Evolutionary conservation across 2,113 vertebrate species (phyloP).

Genomic region (Psettodes erumei): DNA sequence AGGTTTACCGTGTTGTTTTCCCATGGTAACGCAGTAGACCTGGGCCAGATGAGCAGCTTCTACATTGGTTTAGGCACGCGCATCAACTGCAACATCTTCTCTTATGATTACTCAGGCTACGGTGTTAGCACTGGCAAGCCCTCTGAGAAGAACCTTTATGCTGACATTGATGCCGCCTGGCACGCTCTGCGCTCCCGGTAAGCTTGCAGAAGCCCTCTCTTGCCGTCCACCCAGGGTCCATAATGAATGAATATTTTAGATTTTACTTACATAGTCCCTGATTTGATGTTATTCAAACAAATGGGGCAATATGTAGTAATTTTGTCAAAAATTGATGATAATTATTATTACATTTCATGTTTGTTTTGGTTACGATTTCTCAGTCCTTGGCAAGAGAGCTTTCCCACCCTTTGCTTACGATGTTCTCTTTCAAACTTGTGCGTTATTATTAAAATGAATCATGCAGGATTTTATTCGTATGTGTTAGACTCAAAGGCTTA

Average conservation of each 20-base stretch:
- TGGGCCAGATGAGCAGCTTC: constrained; percentile 99
- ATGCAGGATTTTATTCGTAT: background rate
- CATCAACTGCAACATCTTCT: constrained; percentile 99
- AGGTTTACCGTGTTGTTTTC: constrained; percentile 98
- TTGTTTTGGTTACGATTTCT: background rate
- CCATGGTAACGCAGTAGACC: constrained; percentile 95
- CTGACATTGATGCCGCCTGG: constrained; percentile 96
- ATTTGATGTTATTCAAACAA: background rate
- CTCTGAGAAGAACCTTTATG: constrained; percentile 96
- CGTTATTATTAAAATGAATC: constrained; percentile 3
- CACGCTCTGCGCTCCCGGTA: constrained; percentile 95
- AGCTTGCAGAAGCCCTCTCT: constrained; percentile 24
- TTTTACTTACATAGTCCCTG: background rate
- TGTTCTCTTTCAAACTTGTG: background rate
- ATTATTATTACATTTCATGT: background rate
- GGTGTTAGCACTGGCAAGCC: constrained; percentile 94
- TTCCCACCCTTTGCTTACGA: background rate
- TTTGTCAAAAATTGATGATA: background rate
- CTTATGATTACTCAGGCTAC: constrained; percentile 98
- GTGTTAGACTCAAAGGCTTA: background rate
- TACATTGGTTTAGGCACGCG: constrained; percentile 96
- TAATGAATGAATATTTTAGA: too few species aligned
- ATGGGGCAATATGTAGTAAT: too few species aligned
- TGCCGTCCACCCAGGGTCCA: background rate
- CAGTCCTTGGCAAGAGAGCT: background rate